These are phyloP conservation scores for Microtus montanus DNA, from an alignment of 2,113 vertebrate genomes.

Conservation along the genomic window DNA sequence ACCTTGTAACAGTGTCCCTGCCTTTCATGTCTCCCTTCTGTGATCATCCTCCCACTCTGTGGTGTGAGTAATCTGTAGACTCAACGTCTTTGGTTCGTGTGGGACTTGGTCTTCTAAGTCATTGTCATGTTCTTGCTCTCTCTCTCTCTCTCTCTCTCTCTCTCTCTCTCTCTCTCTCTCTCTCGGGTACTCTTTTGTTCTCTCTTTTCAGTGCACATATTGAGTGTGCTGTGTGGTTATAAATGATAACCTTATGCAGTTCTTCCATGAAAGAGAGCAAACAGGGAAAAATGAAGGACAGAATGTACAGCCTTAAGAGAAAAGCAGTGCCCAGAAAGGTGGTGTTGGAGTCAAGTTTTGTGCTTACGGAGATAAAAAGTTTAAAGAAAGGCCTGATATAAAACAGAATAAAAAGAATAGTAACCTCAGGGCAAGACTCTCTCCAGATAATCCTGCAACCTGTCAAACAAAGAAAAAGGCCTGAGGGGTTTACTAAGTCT, in stretches of 20 bases:
- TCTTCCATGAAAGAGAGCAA: neutral
- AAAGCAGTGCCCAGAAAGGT: neutral
- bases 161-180: too few species aligned
- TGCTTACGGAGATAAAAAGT: neutral
- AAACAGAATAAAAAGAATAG: neutral
- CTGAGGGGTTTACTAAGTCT: neutral
- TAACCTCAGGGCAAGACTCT: neutral
- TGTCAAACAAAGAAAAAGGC: neutral
- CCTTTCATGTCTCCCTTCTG: neutral
- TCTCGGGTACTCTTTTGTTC: neutral
- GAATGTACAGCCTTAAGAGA: neutral
- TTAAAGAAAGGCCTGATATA: neutral
- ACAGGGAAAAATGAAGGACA: neutral
- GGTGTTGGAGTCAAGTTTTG: neutral
- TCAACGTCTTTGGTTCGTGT: neutral
- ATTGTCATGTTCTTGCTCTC: neutral
- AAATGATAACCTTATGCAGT: neutral
- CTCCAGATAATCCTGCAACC: neutral
- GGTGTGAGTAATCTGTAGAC: neutral
- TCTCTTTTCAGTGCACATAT: neutral
- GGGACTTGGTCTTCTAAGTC: neutral
- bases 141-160: too few species aligned
- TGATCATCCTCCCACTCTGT: neutral
- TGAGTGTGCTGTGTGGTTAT: neutral
- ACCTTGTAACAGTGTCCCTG: rapidly evolving